Evolutionary conservation across 2,888 invertebrate genomes (phyloP).

Genomic region (Unio delphinus): DNA sequence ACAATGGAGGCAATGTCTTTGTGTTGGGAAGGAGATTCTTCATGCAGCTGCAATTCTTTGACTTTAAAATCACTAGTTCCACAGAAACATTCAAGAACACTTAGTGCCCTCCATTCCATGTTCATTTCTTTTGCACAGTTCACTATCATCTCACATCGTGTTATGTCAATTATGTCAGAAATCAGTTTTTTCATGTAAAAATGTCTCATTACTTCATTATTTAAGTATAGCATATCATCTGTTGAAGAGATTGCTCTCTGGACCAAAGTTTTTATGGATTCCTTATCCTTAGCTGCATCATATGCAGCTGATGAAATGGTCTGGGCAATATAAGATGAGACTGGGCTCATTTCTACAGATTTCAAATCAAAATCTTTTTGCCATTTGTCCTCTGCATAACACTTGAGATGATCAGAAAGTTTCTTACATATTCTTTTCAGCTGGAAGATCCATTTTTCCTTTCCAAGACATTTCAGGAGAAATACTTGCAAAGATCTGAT

Average conservation of each 20-base stretch:
- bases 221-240: slow-evolving; percentile 1
- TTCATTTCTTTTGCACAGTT: background rate
- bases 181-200: slow-evolving; percentile 15
- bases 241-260: background rate
- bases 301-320: background rate
- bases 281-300: background rate
- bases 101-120: background rate
- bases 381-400: slow-evolving; percentile 3
- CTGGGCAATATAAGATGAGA: background rate
- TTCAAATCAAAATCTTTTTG: background rate
- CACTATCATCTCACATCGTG: slow-evolving; percentile 2
- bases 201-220: slow-evolving; percentile 6
- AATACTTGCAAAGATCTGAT: background rate
- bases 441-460: background rate
- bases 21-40: slow-evolving; percentile 7
- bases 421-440: too few relatives aligned
- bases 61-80: slow-evolving; percentile 15
- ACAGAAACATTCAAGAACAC: slow-evolving; percentile 11
- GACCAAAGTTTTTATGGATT: background rate
- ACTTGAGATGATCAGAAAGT: background rate
- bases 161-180: slow-evolving; percentile 11
- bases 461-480: slow-evolving; percentile 9
- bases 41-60: slow-evolving; percentile 3
- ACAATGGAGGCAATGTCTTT: slow-evolving; percentile 9
- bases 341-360: slow-evolving; percentile 7